Conservation (phyloP, 2,113 vertebrate species). For the Rhinolophus ferrumequinum region DNA sequence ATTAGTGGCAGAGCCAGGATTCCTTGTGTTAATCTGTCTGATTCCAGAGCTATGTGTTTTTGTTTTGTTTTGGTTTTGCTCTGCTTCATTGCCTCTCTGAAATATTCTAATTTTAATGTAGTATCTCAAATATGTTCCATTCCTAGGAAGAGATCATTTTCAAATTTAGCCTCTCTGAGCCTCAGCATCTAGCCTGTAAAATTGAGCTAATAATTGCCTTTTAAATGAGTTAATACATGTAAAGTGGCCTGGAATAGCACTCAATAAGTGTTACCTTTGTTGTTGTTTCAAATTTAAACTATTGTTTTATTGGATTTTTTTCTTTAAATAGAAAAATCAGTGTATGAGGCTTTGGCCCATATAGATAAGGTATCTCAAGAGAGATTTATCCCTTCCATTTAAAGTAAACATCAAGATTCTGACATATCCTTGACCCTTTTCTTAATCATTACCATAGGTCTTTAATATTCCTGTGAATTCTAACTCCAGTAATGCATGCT, state of each 20-base stretch:
- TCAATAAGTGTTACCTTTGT: not conserved
- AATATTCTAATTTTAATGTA: constrained; percentile 5
- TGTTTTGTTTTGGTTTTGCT: not conserved
- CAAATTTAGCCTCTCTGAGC: constrained; percentile 21
- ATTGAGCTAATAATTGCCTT: constrained; percentile 49
- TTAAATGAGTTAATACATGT: constrained; percentile 50
- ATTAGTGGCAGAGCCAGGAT: not conserved
- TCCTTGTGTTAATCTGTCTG: not conserved
- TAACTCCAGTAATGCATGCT: not conserved
- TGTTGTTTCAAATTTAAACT: constrained; percentile 51
- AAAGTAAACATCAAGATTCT: constrained; percentile 26
- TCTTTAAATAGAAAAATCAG: constrained; percentile 21
- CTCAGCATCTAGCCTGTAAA: not conserved
- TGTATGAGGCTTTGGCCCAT: not conserved
- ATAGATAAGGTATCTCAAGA: not conserved
- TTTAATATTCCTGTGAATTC: not conserved
- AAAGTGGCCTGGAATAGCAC: not conserved
- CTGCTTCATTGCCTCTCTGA: not conserved
- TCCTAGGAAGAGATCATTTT: constrained; percentile 15
- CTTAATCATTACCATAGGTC: not conserved
- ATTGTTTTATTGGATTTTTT: not conserved
- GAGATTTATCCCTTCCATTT: not conserved
- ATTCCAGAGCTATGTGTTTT: not conserved
- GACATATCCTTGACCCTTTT: not conserved
- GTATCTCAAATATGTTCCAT: not conserved